Base-by-base conservation (phyloP, 2,888 invertebrate genomes). In the Acleris emargana region DNA sequence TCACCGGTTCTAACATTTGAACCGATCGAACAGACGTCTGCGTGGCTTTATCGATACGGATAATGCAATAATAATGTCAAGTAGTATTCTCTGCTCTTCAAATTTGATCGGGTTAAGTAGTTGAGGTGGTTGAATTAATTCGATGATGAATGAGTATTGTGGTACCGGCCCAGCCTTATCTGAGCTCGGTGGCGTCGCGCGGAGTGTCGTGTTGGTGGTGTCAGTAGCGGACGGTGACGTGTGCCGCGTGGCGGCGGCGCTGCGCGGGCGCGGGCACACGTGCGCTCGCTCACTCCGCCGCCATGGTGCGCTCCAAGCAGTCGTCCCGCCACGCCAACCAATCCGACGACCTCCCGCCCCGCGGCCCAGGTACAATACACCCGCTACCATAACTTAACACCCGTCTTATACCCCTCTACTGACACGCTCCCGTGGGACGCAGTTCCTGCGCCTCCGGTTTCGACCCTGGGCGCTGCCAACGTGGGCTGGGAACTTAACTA, bases 281-380 rank as follows among this genome's bases (percentile, higher is more conserved):
- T 64, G 69, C 69, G 72, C 81, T 78, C 86, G 77, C 79, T 83
- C 92, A 92, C 89, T 91, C 87, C 81, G 84, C 78, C 81, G 82
- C 79, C 83, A 92, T 92, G 92, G 90, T 89, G 82, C 91, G 91
- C 72, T 88, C 91, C 76, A 90, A 84, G 83, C 92, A 89, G 89
- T 88, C 91, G 88, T 81, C 90, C 74, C 90, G 93, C 70, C 89
- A 89, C 87, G 81, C 82, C 77, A 84, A 84, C 71, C 90, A 91
- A 76, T 75, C 80, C 85, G 84, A 84, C 70, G 81, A 85, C 73
- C 87, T 92, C 71, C 91, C 93, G 72, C 91, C 91, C 74, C 88
- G 91, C 77, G 91, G 92, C 76, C 92, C 93, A 93, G 92, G 93
- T 93, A 89, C 53, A 38, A 38, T 13, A 38, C 13, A 28, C 16